A percentile compares a stretch with the other conserved stretches of the same genome.
Evolutionary conservation across 2,797 vertebrate genomes (phyloP).

Genomic region (Pseudomugil gertrudae): DNA sequence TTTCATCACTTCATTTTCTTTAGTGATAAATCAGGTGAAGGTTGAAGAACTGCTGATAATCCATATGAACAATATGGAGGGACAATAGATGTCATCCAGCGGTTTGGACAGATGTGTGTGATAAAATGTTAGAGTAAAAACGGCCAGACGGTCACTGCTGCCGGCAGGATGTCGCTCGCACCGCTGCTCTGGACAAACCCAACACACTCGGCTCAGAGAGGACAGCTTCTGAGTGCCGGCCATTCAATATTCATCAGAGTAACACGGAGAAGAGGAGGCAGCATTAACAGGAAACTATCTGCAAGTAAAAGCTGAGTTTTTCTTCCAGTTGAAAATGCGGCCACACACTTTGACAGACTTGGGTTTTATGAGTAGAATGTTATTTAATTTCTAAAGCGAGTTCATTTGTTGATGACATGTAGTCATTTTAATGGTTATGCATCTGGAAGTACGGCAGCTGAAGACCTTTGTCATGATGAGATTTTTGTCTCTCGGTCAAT

Average conservation of each 20-base stretch:
- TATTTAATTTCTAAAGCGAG: background rate
- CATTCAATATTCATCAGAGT: slow-evolving; percentile 45
- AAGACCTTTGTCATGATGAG: background rate
- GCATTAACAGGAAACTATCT: slow-evolving; percentile 16
- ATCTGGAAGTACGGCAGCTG: background rate
- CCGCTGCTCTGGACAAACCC: slow-evolving; percentile 27
- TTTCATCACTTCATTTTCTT: background rate
- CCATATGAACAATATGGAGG: slow-evolving; percentile 17
- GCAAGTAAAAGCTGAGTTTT: background rate
- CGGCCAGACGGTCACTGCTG: slow-evolving; percentile 40
- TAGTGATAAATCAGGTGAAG: no score
- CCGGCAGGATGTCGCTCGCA: slow-evolving; percentile 30
- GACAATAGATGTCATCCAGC: slow-evolving; percentile 30
- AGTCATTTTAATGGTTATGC: background rate
- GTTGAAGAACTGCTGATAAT: background rate
- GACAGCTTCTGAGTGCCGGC: slow-evolving; percentile 4
- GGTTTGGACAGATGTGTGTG: slow-evolving; percentile 66
- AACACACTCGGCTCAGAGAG: slow-evolving; percentile 7
- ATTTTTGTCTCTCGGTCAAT: slow-evolving; percentile 18
- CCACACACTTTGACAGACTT: background rate
- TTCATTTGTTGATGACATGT: slow-evolving; percentile 14
- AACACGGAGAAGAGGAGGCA: slow-evolving; percentile 13
- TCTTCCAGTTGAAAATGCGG: no score
- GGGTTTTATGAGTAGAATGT: background rate
- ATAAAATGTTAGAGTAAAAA: slow-evolving; percentile 46